phyloP scores from a whole-genome alignment of 2,888 invertebrate genomes.

The Drosophila merina region DNA sequence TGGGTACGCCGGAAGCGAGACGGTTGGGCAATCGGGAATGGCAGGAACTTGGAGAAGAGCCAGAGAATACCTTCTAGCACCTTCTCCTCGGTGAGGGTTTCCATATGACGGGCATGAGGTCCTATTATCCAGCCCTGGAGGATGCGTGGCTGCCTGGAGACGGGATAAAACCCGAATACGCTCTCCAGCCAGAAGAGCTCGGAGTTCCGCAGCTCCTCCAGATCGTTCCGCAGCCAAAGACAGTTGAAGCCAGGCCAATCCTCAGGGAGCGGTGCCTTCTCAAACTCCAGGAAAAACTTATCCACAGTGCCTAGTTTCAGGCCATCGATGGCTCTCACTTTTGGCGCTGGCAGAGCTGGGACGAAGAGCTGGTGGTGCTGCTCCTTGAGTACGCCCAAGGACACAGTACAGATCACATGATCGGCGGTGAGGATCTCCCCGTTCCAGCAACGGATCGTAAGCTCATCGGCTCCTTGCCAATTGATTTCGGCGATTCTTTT shows the following conservation, averaged over 20 bases:
- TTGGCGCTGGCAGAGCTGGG: slow-evolving; percentile 84
- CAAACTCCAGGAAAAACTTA: slow-evolving; percentile 87
- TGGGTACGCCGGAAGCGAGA: slow-evolving; percentile 85
- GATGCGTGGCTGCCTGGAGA: slow-evolving; percentile 87
- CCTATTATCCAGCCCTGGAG: slow-evolving; percentile 89
- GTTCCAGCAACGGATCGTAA: slow-evolving; percentile 76
- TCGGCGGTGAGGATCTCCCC: slow-evolving; percentile 84
- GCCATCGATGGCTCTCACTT: slow-evolving; percentile 85
- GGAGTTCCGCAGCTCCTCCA: slow-evolving; percentile 62
- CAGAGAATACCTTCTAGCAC: slow-evolving; percentile 71
- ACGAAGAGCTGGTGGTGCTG: slow-evolving; percentile 82
- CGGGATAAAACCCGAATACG: slow-evolving; percentile 87
- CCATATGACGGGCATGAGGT: slow-evolving; percentile 86
- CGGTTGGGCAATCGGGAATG: slow-evolving; percentile 66
- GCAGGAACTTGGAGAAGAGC: slow-evolving; percentile 77
- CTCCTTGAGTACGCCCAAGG: slow-evolving; percentile 87
- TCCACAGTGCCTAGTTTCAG: slow-evolving; percentile 86
- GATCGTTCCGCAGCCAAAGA: slow-evolving; percentile 85
- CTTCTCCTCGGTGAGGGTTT: slow-evolving; percentile 85
- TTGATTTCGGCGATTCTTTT: slow-evolving; percentile 70
- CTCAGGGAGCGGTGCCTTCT: slow-evolving; percentile 85
- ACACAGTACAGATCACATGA: slow-evolving; percentile 86
- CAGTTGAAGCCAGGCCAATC: slow-evolving; percentile 85
- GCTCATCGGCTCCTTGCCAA: slow-evolving; percentile 58
- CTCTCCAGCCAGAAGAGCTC: slow-evolving; percentile 86